phyloP scores from a whole-genome alignment of 2,888 invertebrate species.

The Lycaena phlaeas region DNA sequence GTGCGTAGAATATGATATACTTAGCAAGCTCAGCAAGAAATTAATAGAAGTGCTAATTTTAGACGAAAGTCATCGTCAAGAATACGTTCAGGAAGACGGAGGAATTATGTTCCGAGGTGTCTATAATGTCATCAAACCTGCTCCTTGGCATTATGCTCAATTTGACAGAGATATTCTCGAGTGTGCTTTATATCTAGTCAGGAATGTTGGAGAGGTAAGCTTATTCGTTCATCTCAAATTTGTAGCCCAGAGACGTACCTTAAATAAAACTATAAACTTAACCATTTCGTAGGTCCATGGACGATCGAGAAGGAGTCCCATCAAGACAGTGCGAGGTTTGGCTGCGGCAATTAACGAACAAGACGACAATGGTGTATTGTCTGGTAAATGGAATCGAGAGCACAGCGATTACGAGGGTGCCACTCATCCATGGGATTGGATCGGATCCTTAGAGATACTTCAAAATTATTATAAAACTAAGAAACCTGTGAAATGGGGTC shows the following conservation, averaged over 20 bases:
- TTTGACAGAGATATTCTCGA: slow-evolving; percentile 87
- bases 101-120: neutral
- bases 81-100: neutral
- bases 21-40: too few relatives aligned
- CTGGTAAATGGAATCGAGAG: neutral
- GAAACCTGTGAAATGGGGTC: neutral
- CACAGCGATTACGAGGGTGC: neutral
- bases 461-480: neutral
- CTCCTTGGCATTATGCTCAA: slow-evolving; percentile 93
- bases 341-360: neutral
- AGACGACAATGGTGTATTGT: neutral
- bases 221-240: neutral
- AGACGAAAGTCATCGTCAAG: neutral
- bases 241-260: neutral
- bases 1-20: too few relatives aligned
- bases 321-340: neutral
- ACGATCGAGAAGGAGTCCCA: neutral
- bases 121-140: slow-evolving; percentile 73
- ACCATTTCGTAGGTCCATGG: neutral
- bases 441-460: neutral
- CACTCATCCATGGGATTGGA: neutral
- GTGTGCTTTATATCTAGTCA: slow-evolving; percentile 83
- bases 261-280: neutral
- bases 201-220: slow-evolving; percentile 75
- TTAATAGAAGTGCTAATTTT: too few relatives aligned